A percentile compares a stretch with the other conserved stretches of the same genome.
Conservation (phyloP, 1,140 invertebrate genomes). For the Zaprionus nigranus region DNA sequence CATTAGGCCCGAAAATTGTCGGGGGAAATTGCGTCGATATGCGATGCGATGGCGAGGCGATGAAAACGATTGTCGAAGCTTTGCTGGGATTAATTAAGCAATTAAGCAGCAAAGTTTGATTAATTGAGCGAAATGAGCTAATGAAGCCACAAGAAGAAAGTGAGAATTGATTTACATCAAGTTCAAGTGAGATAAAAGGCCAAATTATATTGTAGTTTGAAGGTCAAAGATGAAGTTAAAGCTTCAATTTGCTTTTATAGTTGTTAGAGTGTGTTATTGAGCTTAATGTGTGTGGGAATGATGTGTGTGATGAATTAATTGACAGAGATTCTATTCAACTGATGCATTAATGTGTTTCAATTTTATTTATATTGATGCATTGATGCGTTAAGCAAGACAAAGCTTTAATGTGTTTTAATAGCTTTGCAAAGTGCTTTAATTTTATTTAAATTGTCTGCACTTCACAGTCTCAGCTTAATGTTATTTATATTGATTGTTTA, state of each 20-base stretch:
- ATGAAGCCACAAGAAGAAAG: slow-evolving; percentile 36
- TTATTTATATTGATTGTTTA: too few relatives aligned
- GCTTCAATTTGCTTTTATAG: slow-evolving; percentile 6
- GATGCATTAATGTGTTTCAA: neutral
- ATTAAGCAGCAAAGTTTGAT: slow-evolving; percentile 71
- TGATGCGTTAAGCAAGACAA: too few relatives aligned
- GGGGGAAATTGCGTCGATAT: neutral
- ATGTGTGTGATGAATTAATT: neutral
- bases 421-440: too few relatives aligned
- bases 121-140: slow-evolving; percentile 63
- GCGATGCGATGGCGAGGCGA: neutral
- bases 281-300: neutral
- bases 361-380: neutral
- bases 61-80: slow-evolving; percentile 28
- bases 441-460: too few relatives aligned
- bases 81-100: slow-evolving; percentile 61
- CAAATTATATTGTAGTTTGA: slow-evolving; percentile 7
- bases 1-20: slow-evolving; percentile 22
- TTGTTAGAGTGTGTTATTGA: neutral
- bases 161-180: neutral
- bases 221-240: slow-evolving; percentile 14
- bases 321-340: slow-evolving; percentile 2
- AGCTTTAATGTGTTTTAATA: too few relatives aligned
- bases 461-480: too few relatives aligned
- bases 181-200: slow-evolving; percentile 1